Evolutionary conservation across 2,113 vertebrate genomes (phyloP).

Genomic region (Trochalopteron elliotii): DNA sequence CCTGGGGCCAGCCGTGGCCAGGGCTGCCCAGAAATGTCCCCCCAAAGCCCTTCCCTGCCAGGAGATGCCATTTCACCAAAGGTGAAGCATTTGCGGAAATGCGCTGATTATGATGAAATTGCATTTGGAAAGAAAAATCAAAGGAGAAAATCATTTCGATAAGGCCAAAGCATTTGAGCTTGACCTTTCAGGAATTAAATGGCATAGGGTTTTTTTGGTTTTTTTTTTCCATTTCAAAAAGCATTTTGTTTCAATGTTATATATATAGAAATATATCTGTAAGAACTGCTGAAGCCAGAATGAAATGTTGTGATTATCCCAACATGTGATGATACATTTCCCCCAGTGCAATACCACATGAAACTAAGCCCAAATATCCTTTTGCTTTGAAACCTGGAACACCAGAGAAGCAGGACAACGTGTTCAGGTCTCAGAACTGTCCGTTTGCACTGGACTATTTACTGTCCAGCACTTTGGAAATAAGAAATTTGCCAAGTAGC

Average conservation of each 20-base stretch:
- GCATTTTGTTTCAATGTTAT: constrained; percentile 3
- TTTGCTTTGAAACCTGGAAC: not conserved
- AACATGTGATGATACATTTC: not conserved
- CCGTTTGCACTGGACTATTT: not conserved
- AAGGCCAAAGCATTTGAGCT: constrained; percentile 64
- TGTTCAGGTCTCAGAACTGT: not conserved
- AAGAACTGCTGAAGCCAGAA: not conserved
- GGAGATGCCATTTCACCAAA: constrained; percentile 57
- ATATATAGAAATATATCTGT: not conserved
- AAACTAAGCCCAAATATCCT: not conserved
- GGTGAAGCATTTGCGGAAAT: constrained; percentile 53
- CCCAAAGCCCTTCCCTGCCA: not conserved
- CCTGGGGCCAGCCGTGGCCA: not conserved
- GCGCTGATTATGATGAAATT: constrained; percentile 47
- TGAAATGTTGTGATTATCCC: constrained; percentile 29
- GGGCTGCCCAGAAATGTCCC: not conserved
- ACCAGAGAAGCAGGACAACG: not conserved
- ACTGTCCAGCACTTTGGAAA: not conserved
- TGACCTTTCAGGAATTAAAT: constrained; percentile 67
- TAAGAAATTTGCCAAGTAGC: not conserved
- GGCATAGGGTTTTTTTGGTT: not conserved
- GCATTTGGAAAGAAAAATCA: constrained; percentile 68
- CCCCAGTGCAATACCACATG: not conserved
- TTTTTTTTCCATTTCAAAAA: constrained; percentile 33
- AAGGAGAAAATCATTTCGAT: constrained; percentile 64